Percentiles rank a stretch among this genome's conserved stretches.
phyloP scores from a whole-genome alignment of 2,113 vertebrate species.

The Mugil cephalus region DNA sequence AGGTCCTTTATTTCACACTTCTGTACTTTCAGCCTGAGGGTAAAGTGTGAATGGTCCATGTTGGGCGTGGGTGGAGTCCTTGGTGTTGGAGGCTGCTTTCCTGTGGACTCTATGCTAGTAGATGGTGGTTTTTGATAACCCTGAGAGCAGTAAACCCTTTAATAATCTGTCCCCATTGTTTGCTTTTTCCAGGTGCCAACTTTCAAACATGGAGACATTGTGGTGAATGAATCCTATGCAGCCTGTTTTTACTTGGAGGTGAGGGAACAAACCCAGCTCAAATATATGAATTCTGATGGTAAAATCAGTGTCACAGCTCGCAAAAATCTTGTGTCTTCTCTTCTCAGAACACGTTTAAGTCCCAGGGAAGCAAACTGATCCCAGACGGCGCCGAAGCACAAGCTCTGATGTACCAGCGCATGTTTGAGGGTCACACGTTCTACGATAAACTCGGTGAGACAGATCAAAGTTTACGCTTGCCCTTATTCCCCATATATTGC shows the following conservation, averaged over 20 bases:
- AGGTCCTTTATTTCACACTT: no score
- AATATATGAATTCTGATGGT: not conserved
- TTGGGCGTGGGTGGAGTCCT: no score
- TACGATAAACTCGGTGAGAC: constrained; percentile 80
- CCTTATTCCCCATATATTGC: no score
- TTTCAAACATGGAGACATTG: constrained; percentile 77
- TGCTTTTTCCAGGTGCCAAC: constrained; percentile 74
- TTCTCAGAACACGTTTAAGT: constrained; percentile 78
- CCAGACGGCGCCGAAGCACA: constrained; percentile 72
- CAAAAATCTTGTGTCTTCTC: not conserved
- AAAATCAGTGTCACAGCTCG: not conserved
- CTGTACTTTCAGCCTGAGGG: no score
- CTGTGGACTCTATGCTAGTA: no score
- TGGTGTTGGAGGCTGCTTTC: no score
- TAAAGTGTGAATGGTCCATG: no score
- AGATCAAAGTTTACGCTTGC: not conserved
- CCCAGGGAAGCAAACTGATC: constrained; percentile 79
- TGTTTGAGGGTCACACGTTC: constrained; percentile 77
- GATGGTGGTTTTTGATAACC: no score
- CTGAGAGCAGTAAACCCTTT: not conserved
- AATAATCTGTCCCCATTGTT: not conserved
- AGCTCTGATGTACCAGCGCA: constrained; percentile 80
- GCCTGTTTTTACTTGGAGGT: constrained; percentile 86
- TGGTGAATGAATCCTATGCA: constrained; percentile 82
- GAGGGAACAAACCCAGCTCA: constrained; percentile 4